Evolutionary conservation across 2,888 invertebrate species (phyloP).

Genomic region (Apamea anceps): DNA sequence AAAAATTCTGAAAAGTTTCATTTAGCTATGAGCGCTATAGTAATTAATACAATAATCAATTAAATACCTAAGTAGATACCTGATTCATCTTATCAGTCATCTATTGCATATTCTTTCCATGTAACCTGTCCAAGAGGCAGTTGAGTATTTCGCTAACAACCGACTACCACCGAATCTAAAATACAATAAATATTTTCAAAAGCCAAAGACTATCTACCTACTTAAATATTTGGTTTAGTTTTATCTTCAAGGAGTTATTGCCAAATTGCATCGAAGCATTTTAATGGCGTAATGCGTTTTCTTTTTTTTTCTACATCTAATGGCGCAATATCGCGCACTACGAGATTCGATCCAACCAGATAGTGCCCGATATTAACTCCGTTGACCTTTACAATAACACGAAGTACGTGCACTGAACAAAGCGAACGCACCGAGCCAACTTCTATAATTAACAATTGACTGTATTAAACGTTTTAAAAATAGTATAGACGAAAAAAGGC

Average conservation of each 20-base stretch:
- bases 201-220: not conserved
- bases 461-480: constrained; percentile 65
- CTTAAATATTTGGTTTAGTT: constrained; percentile 33
- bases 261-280: constrained; percentile 40
- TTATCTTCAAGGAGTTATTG: constrained; percentile 54
- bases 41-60: too few species aligned
- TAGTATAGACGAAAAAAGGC: constrained; percentile 70
- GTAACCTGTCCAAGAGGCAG: not conserved
- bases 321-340: constrained; percentile 60
- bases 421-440: constrained; percentile 67
- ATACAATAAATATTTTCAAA: not conserved
- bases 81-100: not conserved
- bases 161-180: not conserved
- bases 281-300: constrained; percentile 53
- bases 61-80: too few species aligned
- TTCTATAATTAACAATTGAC: constrained; percentile 73
- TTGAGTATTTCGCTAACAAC: not conserved
- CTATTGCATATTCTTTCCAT: not conserved
- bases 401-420: constrained; percentile 66
- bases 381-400: constrained; percentile 70
- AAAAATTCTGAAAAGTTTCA: not conserved
- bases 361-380: constrained; percentile 68
- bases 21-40: too few species aligned
- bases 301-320: constrained; percentile 50
- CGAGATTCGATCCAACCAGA: constrained; percentile 61